Evolutionary conservation across 2,888 invertebrate genomes (phyloP).

Genomic region (Stratiomys singularior): DNA sequence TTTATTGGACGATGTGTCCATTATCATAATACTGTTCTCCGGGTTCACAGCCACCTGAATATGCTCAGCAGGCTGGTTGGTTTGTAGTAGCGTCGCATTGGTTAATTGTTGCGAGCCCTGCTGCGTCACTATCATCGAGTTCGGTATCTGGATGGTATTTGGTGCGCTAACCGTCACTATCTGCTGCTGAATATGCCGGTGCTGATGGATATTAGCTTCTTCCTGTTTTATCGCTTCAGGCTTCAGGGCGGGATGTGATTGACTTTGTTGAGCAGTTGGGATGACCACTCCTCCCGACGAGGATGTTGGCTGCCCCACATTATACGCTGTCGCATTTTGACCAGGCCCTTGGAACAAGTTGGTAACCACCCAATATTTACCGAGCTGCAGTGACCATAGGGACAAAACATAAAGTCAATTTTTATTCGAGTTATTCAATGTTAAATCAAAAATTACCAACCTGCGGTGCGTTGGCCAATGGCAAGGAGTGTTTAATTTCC

Average conservation of each 20-base stretch:
- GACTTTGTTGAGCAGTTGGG: constrained; percentile 55
- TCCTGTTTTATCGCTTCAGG: constrained; percentile 55
- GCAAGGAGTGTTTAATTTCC: constrained; percentile 52
- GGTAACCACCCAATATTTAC: constrained; percentile 86
- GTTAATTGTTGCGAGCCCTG: constrained; percentile 56
- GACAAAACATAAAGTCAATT: no score
- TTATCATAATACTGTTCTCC: constrained; percentile 49
- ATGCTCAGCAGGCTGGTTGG: constrained; percentile 54
- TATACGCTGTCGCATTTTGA: constrained; percentile 54
- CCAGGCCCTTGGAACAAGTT: constrained; percentile 75
- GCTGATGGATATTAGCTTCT: constrained; percentile 50
- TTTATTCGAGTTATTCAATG: background rate
- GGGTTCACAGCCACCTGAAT: constrained; percentile 53
- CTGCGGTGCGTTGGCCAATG: constrained; percentile 69
- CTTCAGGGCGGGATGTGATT: constrained; percentile 55
- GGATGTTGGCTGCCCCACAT: constrained; percentile 56
- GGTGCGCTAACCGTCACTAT: constrained; percentile 50
- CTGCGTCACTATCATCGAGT: constrained; percentile 56
- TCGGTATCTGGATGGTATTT: constrained; percentile 57
- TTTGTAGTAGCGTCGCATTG: constrained; percentile 57
- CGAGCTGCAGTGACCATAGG: constrained; percentile 76
- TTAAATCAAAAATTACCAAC: constrained; percentile 66
- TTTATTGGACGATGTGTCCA: constrained; percentile 49
- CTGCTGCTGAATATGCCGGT: constrained; percentile 49
- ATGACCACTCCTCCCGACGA: constrained; percentile 52